A percentile compares a stretch with the other conserved stretches of the same genome.
Evolutionary conservation across 2,888 invertebrate species (phyloP).

Genomic region (Acleris literana): DNA sequence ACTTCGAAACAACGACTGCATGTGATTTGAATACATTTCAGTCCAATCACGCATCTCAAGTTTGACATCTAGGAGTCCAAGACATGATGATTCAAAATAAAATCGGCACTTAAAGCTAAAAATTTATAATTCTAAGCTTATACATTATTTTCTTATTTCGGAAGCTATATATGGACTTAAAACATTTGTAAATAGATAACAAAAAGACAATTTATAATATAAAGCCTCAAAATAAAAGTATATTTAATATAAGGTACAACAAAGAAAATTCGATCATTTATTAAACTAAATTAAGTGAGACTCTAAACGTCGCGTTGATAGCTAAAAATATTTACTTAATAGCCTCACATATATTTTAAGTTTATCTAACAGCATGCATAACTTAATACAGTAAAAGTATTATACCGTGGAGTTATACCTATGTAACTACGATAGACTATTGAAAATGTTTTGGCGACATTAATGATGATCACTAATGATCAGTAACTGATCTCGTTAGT

Average conservation of each 20-base stretch:
- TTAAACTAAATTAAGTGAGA: constrained; percentile 31
- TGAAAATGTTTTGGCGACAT: no score
- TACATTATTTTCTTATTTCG: constrained; percentile 57
- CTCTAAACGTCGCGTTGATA: constrained; percentile 7
- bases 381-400: no score
- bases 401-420: no score
- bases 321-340: constrained; percentile 12
- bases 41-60: constrained; percentile 1
- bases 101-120: constrained; percentile 38
- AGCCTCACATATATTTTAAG: constrained; percentile 17
- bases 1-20: no score
- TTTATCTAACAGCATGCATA: background rate
- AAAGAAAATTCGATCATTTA: constrained; percentile 43
- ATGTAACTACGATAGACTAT: no score
- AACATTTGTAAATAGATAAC: constrained; percentile 77
- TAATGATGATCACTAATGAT: no score
- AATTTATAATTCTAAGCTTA: constrained; percentile 53
- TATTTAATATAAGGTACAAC: constrained; percentile 38
- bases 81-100: constrained; percentile 16
- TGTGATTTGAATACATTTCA: no score
- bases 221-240: constrained; percentile 73
- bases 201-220: constrained; percentile 61
- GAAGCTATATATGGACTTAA: constrained; percentile 57
- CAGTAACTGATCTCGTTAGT: no score
- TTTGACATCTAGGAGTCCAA: no score